Evolutionary conservation across 2,113 vertebrate species (phyloP), one percentile per base, ranked within the genome.

Genomic region (Protomyctophum bolini): DNA sequence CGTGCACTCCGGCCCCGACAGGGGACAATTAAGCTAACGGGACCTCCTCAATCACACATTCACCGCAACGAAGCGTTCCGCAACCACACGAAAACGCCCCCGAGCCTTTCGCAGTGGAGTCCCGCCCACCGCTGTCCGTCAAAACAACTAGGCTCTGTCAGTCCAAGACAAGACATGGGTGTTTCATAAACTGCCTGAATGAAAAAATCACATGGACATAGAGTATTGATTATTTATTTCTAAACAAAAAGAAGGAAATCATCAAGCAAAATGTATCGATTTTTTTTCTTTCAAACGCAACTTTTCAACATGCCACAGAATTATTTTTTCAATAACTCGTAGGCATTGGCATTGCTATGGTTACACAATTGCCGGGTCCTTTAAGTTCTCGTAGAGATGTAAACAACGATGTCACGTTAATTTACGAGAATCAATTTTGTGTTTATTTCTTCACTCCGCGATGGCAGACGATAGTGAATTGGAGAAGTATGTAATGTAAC

Each of bases 61-160:
- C 90, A 81, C 90, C 86, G 92, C 90, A 89, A 90, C 86, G 66
- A 80, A 81, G 70, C 74, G 84, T 72, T 76, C 90, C 80, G 88
- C 90, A 91, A 88, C 88, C 88, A 88, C 86, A 87, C 83, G 81
- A 86, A 88, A 90, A 92, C 88, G 84, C 91, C 91, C 90, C 87
- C 86, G 89, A 86, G 71, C 80, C 79, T 86, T 82, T 91, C 78
- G 75, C 67, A 58, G 73, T 79, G 50, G 67, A 81, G 79, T 61
- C 66, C 86, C 89, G 87, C 85, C 86, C 21, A 47, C 14, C 14
- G 3, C 76, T 75, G 85, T 81, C 86, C 28, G 83, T 90, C 86
- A 88, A 73, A 4, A 45, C 50, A 1, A 4, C 21, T 41, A 66
- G 46, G 0, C 2, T 3, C 41, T 76, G 82, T 82, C 83, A 79